These are phyloP conservation scores for Macrophya alboannulata DNA, from an alignment of 2,888 invertebrate genomes.

Conservation along the genomic window DNA sequence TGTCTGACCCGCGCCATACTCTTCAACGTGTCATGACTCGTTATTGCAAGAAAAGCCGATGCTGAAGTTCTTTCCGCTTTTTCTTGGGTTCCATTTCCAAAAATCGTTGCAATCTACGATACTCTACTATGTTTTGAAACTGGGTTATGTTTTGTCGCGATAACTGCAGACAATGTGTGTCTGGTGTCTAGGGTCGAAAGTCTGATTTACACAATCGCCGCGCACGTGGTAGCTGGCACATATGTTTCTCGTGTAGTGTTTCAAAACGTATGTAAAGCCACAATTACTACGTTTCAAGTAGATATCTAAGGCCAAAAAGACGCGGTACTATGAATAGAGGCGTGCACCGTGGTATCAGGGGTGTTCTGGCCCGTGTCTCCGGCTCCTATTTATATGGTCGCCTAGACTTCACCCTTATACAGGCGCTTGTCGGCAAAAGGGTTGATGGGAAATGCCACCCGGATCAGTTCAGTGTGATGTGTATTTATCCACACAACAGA, in stretches of 20 bases:
- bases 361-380: conserved; percentile 70
- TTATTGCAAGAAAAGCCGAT: too few relatives aligned
- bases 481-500: conserved; percentile 33
- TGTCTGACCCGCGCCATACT: too few relatives aligned
- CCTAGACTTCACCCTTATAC: conserved; percentile 54
- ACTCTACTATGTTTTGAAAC: neutral
- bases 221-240: conserved; percentile 14
- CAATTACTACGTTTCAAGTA: conserved; percentile 43
- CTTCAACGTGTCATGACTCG: too few relatives aligned
- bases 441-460: conserved; percentile 36
- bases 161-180: neutral
- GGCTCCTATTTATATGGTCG: conserved; percentile 73
- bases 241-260: neutral
- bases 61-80: too few relatives aligned
- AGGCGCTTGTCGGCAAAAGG: conserved; percentile 41
- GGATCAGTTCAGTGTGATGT: conserved; percentile 5
- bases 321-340: conserved; percentile 51
- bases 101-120: too few relatives aligned
- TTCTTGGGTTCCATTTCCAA: too few relatives aligned
- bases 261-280: neutral
- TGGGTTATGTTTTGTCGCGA: conserved; percentile 7
- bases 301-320: conserved; percentile 11
- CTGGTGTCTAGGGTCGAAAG: conserved; percentile 24
- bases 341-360: conserved; percentile 60
- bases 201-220: neutral